Percentiles rank a stretch among this genome's conserved stretches.
phyloP scores from a whole-genome alignment of 2,113 vertebrate species.

The Heterotilapia buettikoferi region DNA sequence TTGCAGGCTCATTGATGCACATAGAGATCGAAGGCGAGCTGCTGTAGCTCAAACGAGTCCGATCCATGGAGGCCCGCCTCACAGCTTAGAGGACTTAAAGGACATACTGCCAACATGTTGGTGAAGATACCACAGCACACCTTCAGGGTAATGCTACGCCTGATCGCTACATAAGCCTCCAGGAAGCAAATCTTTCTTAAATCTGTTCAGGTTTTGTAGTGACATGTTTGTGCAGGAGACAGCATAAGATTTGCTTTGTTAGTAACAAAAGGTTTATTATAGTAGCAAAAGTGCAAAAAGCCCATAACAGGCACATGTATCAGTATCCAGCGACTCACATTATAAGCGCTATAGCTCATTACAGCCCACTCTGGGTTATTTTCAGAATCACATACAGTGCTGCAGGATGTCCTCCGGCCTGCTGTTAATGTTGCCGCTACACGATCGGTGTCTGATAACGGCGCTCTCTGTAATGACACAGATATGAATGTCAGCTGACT shows the following conservation, averaged over 20 bases:
- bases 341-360: neutral
- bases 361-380: neutral
- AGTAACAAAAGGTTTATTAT: neutral
- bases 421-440: neutral
- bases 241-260: accelerated
- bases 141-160: accelerated
- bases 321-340: neutral
- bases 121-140: accelerated
- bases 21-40: neutral
- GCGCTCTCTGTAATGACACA: neutral
- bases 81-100: neutral
- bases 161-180: neutral
- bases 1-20: neutral
- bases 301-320: neutral
- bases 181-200: accelerated
- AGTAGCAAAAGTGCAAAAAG: neutral
- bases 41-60: neutral
- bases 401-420: neutral
- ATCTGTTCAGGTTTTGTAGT: neutral
- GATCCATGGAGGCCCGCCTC: accelerated
- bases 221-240: neutral
- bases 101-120: neutral
- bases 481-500: neutral
- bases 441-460: neutral
- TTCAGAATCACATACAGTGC: neutral